These are phyloP conservation scores for Bolborhynchus lineola DNA, from an alignment of 2,113 vertebrate species.

Conservation along the genomic window DNA sequence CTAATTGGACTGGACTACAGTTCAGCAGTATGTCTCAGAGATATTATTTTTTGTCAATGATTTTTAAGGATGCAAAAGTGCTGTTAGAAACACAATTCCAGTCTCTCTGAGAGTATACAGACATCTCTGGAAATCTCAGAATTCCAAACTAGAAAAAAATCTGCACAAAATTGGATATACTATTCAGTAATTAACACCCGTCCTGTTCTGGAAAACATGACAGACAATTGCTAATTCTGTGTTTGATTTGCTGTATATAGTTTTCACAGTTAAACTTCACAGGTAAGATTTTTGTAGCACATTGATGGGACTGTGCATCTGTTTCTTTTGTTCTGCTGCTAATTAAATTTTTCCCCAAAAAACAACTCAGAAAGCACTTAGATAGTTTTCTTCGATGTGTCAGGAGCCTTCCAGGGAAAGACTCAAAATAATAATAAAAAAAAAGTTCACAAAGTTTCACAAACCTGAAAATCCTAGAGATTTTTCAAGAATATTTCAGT, in stretches of 20 bases:
- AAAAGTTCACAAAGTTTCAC: neutral
- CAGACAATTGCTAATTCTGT: neutral
- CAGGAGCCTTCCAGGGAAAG: neutral
- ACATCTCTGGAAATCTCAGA: neutral
- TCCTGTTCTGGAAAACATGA: neutral
- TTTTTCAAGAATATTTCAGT: neutral
- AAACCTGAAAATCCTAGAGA: neutral
- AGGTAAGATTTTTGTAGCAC: neutral
- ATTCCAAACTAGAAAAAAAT: neutral
- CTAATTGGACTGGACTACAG: neutral
- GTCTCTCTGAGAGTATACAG: neutral
- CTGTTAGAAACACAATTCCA: neutral
- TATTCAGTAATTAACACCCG: neutral
- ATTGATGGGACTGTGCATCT: neutral
- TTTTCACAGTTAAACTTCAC: neutral
- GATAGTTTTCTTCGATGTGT: neutral
- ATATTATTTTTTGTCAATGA: neutral
- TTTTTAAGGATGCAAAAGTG: neutral
- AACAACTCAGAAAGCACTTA: neutral
- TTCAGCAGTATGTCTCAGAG: neutral
- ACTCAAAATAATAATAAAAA: neutral
- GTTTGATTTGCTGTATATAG: neutral
- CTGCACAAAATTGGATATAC: neutral
- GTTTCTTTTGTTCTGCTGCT: neutral
- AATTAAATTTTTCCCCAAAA: neutral